Conservation (phyloP, 2,797 vertebrate genomes). For the Coregonus sp. region DNA sequence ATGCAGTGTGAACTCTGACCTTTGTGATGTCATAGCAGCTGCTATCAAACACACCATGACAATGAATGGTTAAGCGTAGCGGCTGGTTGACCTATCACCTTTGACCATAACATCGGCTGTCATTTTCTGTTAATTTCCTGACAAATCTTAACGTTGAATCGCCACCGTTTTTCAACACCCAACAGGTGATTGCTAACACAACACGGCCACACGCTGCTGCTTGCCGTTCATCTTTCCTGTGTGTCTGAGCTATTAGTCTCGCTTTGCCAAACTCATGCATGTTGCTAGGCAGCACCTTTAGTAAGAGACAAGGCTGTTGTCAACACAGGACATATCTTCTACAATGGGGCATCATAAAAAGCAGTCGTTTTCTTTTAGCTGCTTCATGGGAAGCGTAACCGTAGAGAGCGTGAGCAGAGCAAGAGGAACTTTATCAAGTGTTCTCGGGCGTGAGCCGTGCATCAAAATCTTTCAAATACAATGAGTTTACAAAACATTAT, state of each 20-base stretch:
- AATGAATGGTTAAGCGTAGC: no score
- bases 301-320: not conserved
- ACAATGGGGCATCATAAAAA: not conserved
- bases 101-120: no score
- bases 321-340: not conserved
- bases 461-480: not conserved
- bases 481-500: no score
- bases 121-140: no score
- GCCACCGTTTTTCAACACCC: no score
- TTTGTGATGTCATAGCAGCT: not conserved
- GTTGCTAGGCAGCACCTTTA: not conserved
- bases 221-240: no score
- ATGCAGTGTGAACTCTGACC: conserved; percentile 2
- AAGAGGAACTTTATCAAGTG: not conserved
- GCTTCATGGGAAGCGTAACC: not conserved
- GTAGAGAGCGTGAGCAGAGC: not conserved
- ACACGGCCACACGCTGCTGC: no score
- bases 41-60: not conserved
- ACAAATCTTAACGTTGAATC: no score
- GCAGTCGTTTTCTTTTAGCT: not conserved
- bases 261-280: not conserved
- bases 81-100: no score
- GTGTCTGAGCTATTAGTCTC: no score
- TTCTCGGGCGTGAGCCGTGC: not conserved
- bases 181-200: no score